phyloP scores from a whole-genome alignment of 2,888 invertebrate species.

The Netelia melanura region DNA sequence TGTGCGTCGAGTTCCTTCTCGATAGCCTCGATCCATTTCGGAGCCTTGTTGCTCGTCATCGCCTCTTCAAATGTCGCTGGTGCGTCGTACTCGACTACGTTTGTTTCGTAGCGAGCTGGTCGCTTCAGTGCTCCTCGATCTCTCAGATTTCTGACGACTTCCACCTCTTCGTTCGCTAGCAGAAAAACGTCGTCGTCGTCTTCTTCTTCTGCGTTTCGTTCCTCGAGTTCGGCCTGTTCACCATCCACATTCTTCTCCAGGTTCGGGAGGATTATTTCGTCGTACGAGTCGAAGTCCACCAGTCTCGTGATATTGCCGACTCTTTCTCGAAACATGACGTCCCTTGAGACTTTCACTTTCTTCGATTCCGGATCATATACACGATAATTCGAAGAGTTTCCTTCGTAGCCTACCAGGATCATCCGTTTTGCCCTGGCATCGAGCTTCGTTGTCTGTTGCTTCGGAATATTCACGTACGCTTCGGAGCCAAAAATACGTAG shows the following conservation, averaged over 20 bases:
- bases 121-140: neutral
- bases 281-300: neutral
- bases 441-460: neutral
- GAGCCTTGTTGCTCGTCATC: neutral
- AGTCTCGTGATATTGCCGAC: neutral
- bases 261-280: neutral
- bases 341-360: constrained; percentile 4
- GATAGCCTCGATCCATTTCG: constrained; percentile 8
- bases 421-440: constrained; percentile 1
- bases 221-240: neutral
- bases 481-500: too few species aligned
- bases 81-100: neutral
- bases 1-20: neutral
- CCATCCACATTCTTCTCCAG: too few species aligned
- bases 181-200: neutral
- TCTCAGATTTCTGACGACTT: neutral
- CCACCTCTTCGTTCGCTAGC: too few species aligned
- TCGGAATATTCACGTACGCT: too few species aligned
- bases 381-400: constrained; percentile 12
- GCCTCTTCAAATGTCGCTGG: neutral
- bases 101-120: neutral
- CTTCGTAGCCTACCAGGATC: constrained; percentile 1
- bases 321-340: constrained; percentile 10
- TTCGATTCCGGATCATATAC: constrained; percentile 9
- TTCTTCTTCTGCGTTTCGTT: neutral